Conservation (phyloP, 1,140 invertebrate genomes). For the Frieseomelitta varia region DNA sequence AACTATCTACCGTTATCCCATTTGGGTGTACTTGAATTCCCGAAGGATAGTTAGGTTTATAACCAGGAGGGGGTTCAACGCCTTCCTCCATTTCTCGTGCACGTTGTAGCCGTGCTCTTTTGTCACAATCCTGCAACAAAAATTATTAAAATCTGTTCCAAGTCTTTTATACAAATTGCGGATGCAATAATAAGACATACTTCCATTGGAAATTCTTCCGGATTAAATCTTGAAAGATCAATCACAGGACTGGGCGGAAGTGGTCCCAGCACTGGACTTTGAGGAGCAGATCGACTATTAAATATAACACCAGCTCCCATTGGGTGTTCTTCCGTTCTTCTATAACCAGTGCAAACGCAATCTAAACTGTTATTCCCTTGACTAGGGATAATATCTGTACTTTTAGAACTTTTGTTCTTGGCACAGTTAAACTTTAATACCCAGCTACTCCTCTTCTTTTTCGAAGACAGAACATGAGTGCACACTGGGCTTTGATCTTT, state of each 20-base stretch:
- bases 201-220: constrained; percentile 84
- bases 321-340: constrained; percentile 83
- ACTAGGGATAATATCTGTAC: constrained; percentile 78
- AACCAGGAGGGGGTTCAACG: constrained; percentile 86
- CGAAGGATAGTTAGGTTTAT: constrained; percentile 79
- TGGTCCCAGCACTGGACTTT: constrained; percentile 75
- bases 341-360: constrained; percentile 85
- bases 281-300: constrained; percentile 77
- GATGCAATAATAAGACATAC: constrained; percentile 55
- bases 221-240: constrained; percentile 84
- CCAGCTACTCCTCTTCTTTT: constrained; percentile 85
- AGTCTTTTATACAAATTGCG: background rate
- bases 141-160: constrained; percentile 1
- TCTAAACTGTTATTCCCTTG: constrained; percentile 80
- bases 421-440: constrained; percentile 85
- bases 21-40: constrained; percentile 83
- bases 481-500: constrained; percentile 79
- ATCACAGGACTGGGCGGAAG: constrained; percentile 82
- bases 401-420: constrained; percentile 83
- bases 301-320: constrained; percentile 82
- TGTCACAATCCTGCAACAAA: constrained; percentile 85
- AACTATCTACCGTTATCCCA: constrained; percentile 84
- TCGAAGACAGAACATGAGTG: constrained; percentile 78
- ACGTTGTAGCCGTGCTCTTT: constrained; percentile 86
- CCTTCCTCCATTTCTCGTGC: constrained; percentile 90